Evolutionary conservation across 1,140 invertebrate species (phyloP).

Genomic region (honey bee (Apis mellifera)): Amel_HAv3.1 CM009938.2:3580001-3580500

Average conservation of each 20-base stretch:
- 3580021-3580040: too few relatives aligned
- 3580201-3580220: constrained; percentile 54
- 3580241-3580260: constrained; percentile 73
- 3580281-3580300: constrained; percentile 70
- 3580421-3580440: constrained; percentile 18
- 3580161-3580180: constrained; percentile 45
- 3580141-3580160: constrained; percentile 36
- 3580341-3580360: constrained; percentile 40
- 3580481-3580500: too few relatives aligned
- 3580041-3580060: background rate
- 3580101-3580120: too few relatives aligned
- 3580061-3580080: too few relatives aligned
- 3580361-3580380: constrained; percentile 43
- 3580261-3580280: constrained; percentile 57
- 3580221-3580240: constrained; percentile 72
- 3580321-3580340: constrained; percentile 54
- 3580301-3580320: constrained; percentile 61
- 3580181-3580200: constrained; percentile 34
- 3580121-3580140: too few relatives aligned
- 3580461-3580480: background rate
- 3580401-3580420: constrained; percentile 40
- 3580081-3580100: too few relatives aligned
- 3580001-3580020: too few relatives aligned
- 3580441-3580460: background rate
- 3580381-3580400: constrained; percentile 56